Conservation (phyloP, 2,113 vertebrate genomes). For the Tor tambroides region DNA sequence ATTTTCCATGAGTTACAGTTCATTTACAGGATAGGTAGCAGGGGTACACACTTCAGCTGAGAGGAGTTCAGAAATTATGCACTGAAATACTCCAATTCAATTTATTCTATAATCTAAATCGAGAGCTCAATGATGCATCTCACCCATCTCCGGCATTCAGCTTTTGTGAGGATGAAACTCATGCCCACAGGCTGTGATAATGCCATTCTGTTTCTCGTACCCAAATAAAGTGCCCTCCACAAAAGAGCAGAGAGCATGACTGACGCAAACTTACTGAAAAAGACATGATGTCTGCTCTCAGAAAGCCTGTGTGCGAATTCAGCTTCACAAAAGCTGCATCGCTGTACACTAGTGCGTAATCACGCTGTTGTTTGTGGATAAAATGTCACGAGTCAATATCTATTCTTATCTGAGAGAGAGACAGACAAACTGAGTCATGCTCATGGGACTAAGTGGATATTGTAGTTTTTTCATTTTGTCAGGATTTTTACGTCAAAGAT, state of each 20-base stretch:
- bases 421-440: slow-evolving; percentile 21
- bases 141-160: background rate
- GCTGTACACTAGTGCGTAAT: slow-evolving; percentile 22
- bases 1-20: slow-evolving; percentile 42
- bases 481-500: slow-evolving; percentile 1
- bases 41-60: background rate
- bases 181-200: slow-evolving; percentile 24
- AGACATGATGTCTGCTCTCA: slow-evolving; percentile 24
- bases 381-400: slow-evolving; percentile 4
- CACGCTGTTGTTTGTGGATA: background rate
- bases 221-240: slow-evolving; percentile 30
- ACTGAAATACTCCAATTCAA: background rate
- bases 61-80: background rate
- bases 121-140: slow-evolving; percentile 5
- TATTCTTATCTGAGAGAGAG: slow-evolving; percentile 28
- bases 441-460: slow-evolving; percentile 23
- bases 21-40: background rate
- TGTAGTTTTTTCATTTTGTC: background rate
- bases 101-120: slow-evolving; percentile 15
- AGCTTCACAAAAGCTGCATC: slow-evolving; percentile 27
- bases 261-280: slow-evolving; percentile 33
- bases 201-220: background rate
- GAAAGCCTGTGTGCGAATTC: slow-evolving; percentile 20
- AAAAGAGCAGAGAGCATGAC: background rate
- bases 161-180: slow-evolving; percentile 12